Evolutionary conservation across 2,797 vertebrate species (phyloP).

Genomic region (Hoplostethus atlanticus): DNA sequence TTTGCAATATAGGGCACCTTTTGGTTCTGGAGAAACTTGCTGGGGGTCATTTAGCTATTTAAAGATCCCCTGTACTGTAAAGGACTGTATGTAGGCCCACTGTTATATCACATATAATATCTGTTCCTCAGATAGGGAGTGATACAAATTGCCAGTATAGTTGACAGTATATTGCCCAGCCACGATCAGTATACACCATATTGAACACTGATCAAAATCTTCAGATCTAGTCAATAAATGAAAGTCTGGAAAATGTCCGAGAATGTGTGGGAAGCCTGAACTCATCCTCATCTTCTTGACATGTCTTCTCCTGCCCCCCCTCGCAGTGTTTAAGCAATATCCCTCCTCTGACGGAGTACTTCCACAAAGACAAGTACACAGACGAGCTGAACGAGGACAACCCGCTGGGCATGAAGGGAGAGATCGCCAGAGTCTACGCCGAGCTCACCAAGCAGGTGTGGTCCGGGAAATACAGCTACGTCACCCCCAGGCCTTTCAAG

Average conservation of each 20-base stretch:
- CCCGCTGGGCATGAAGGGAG: constrained; percentile 98
- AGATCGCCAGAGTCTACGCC: constrained; percentile 96
- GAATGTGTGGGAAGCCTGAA: constrained; percentile 2
- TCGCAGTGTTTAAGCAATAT: constrained; percentile 98
- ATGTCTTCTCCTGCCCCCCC: constrained; percentile 10
- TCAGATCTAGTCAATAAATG: no score
- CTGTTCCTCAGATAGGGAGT: background rate
- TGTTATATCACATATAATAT: background rate
- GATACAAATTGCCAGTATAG: no score
- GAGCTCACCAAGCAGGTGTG: constrained; percentile 98
- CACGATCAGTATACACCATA: no score
- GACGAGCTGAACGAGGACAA: constrained; percentile 98
- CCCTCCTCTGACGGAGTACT: constrained; percentile 96
- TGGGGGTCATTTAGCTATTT: no score
- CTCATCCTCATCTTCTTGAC: background rate
- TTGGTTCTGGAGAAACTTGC: no score
- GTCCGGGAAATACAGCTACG: constrained; percentile 96
- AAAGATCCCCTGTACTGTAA: no score
- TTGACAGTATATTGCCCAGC: background rate
- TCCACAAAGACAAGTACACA: constrained; percentile 96
- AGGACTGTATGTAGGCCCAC: background rate
- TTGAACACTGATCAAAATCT: no score
- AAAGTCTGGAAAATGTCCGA: background rate
- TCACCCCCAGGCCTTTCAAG: constrained; percentile 98
- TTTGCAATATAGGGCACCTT: no score